Base-by-base conservation (phyloP, 2,888 invertebrate species). In the Tipula confusa region DNA sequence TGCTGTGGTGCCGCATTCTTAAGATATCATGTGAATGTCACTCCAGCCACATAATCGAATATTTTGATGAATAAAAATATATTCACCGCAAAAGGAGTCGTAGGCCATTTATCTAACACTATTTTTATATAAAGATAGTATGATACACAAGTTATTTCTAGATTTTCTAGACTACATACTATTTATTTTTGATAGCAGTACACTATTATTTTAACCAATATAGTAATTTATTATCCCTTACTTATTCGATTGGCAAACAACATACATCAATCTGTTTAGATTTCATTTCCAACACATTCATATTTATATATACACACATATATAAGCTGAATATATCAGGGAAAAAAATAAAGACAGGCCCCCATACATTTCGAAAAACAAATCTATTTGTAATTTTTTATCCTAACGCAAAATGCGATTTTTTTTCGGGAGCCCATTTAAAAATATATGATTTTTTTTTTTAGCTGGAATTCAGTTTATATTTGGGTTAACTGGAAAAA, bases 401-500 rank as follows among this genome's bases (percentile, higher is more conserved):
- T 48, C 64, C 64, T 11, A 64, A 18, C 18, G 13, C 18, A 24
- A 64, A 18, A 64, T 64, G 64, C 64, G 64, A 24, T 18, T 18
- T 18, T 64, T 9, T 64, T 64, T 9, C 24, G 64, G 64, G 9
- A 64, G 7, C 24, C 64, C 64, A 64, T 64, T 64, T 24, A 64
- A 24, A 64, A 24, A 9, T 24, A 5, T 24, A 64, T 24, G 0
- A 64, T 64, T 18, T 64, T 6, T 24, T 64, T 64, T 64, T 64
- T 64, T 64, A 64, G 9, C 18, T 43, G 24, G 64, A 64, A 64
- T 64, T 24, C 64, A 64, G 64, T 64, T 64, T 64, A 18, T 24
- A 64, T 64, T 64, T 64, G 24, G 64, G 64, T 64, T 64, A 64
- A 64, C 64, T 64, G 64, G 24, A 64, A 24, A 64, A 64, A 64